Base-by-base conservation (phyloP, 2,797 vertebrate genomes). In the Bryconaethiops microstoma region DNA sequence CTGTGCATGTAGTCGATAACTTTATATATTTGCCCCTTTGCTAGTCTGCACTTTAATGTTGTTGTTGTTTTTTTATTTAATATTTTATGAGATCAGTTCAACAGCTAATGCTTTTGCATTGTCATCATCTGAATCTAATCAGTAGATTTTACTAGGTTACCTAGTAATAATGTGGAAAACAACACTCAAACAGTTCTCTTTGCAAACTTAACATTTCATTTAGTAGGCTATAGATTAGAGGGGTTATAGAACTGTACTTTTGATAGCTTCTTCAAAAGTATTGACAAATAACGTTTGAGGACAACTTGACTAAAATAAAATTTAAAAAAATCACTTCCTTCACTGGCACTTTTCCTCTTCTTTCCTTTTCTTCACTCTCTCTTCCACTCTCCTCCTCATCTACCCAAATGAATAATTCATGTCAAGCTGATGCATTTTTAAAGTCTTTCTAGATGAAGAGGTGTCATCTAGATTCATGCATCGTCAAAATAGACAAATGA, bases 391-490 rank as follows among this genome's bases (percentile, higher is more conserved):
- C 21, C 48, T 79, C 68, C 76, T 79, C 79, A 82, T 52, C 16
- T 74, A 39, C 25, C 59, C 48, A n/a, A 64, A 74, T 83, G 54
- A 78, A 82, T 82, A 74, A 75, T 82, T 85, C 7, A 81, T 71
- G 55, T 25, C 25, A 71, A 71, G 54, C 64, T 80, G 40, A 77
- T 78, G 67, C 74, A 80, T 80, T 83, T 76, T 77, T 80, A 76
- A 76, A 72, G 52, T 55, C 62, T 68, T 71, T 35, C 68, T 39
- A 67, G 78, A 80, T 73, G 60, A 73, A 52, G 55, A 80, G 62
- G 17, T 39, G 75, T 72, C 70, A 19, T 76, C 72, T 76, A 69
- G 69, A 83, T 74, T 80, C 65, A 63, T 29, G 35, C 35, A 55
- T 60, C 60, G 60, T 19, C 52, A 59, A 70, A 70, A 76, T 64